Base-by-base conservation (phyloP, 2,797 vertebrate genomes). In the Numenius phaeopus region DNA sequence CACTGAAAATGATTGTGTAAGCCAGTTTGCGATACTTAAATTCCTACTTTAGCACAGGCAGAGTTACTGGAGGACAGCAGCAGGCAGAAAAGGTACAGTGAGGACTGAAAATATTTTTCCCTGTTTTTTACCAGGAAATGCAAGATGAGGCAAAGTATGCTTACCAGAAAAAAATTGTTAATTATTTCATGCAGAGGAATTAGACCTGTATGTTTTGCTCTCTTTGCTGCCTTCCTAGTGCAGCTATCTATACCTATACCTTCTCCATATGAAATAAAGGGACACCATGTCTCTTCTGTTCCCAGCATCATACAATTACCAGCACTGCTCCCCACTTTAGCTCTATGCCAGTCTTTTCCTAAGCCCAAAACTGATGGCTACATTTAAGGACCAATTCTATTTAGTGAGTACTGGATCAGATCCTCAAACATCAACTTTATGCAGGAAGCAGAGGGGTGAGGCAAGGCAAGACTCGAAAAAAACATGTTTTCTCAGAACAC, bases 271-370 rank as follows among this genome's bases (percentile, higher is more conserved):
- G 32, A 89, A 52, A 83, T 67, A 27, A 57, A 78, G 46, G 7
- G 34, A 8, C 50, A 23, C 42, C 4, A 2, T 11, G 7, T 32
- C 21, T 46, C 27, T 59, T 71, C 52, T 57, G 11, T 27, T 55
- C 34, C 24, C 69, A 54, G 30, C 13, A 46, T 64, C 14, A 15
- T 1, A 20, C 0, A 1, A 24, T 52, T 37, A 3, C 16, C 2
- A 2, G 23, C n/a, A 64, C 39, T 64, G 40, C 46, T 89, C 54
- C 20, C 8, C 18, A 10, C 11, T 44, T 27, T 2, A 78, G 24
- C 21, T 80, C 61, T 30, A 2, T 21, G 13, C n/a, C 40, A 49
- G 24, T n/a, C 67, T 76, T 26, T 32, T 76, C 34, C 34, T 32
- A n/a, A 83, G 39, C 46, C 55, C 42, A 78, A 19, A 72, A 44